Evolutionary conservation across 1,140 invertebrate species (phyloP), one percentile per base, ranked within the genome.

Genomic region (Tetramorium alpestre): DNA sequence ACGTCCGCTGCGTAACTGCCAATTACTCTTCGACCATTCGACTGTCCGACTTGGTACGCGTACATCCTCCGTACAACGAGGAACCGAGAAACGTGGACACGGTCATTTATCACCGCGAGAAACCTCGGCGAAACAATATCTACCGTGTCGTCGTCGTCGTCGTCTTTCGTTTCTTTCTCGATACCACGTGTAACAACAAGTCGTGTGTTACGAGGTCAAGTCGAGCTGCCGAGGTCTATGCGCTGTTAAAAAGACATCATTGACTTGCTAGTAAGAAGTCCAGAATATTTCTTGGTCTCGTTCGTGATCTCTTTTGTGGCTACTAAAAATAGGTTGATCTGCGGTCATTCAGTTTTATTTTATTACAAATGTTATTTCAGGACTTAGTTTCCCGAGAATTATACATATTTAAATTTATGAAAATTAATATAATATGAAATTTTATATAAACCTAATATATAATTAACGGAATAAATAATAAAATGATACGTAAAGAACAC

Each of bases 11-110:
- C 38, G 54, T 73, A 82, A 82, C 80, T 82, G 80, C 67, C 80
- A 82, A 82, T 82, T 82, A 82, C 80, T 82, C 80, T 82, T 60
- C 78, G 67, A 33, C 78, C 41, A 58, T 82, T 72, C 80, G 80
- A 82, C 49, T 38, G 67, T 82, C 51, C 67, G 78, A 56, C 67
- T 82, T 58, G 41, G 67, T 72, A 72, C 80, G 38, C 65, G 41
- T 47, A 60, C 38, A 47, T 82, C 25, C 67, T 33, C 41, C 41
- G 49, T 58, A 25, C 54, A 47, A 47, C 47, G 77, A 80, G 77
- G 60, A 82, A 82, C 80, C 7, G 51, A 72, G 65, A 47, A 82
- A 82, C 16, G 67, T 72, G 67, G 51, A 82, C 67, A 47, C 7
- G 18, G 3, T 82, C 80, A 72, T 82, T 82, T 82, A 58, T 82